Conservation (phyloP, 23 tunicate genomes). For the Ciona savignyi region DNA sequence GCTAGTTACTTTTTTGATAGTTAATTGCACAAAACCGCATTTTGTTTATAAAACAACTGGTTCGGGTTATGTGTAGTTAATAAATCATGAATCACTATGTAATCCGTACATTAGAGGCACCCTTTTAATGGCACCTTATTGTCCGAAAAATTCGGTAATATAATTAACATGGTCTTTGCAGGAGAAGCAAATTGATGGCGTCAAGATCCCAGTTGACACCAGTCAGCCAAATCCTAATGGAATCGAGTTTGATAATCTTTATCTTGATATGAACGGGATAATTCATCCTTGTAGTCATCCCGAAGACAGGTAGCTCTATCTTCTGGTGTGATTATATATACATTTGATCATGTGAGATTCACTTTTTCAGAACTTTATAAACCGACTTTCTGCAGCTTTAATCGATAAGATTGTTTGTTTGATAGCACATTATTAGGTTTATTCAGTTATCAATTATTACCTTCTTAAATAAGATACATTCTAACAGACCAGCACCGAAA, state of each 20-base stretch:
- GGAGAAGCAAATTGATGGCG: constrained; percentile 79
- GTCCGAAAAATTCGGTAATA: too few species aligned
- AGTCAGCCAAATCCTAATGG: constrained; percentile 90
- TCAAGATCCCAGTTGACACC: constrained; percentile 84
- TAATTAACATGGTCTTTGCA: too few species aligned
- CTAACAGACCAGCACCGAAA: constrained; percentile 91
- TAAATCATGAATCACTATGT: too few species aligned
- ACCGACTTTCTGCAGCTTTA: neutral
- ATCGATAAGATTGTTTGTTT: neutral
- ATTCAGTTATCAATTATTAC: neutral
- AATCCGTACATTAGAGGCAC: too few species aligned
- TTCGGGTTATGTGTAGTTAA: too few species aligned
- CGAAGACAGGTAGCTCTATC: constrained; percentile 73
- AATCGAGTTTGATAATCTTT: constrained; percentile 93
- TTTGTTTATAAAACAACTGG: too few species aligned
- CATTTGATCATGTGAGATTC: neutral
- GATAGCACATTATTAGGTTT: neutral
- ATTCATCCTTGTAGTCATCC: constrained; percentile 99
- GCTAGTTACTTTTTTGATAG: too few species aligned
- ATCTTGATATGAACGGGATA: constrained; percentile 98
- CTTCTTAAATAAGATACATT: neutral
- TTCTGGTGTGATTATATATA: neutral
- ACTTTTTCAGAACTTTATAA: neutral
- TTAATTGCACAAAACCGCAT: too few species aligned
- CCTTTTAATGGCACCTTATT: too few species aligned